Evolutionary conservation across 2,113 vertebrate species (phyloP).

Genomic region (Lethenteron reissneri): DNA sequence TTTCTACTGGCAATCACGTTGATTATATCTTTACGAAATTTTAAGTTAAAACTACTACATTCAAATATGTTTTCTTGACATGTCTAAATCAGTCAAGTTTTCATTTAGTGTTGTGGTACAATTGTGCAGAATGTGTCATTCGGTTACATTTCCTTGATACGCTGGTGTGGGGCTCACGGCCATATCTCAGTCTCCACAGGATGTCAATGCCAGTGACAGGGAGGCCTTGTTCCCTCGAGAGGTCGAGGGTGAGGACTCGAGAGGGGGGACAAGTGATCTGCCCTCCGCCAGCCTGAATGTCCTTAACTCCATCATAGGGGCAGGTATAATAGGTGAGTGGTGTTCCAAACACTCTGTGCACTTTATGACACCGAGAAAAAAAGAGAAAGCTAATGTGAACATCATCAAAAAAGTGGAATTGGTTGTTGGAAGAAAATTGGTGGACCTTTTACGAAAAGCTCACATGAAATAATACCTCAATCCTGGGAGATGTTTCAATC

Average conservation of each 20-base stretch:
- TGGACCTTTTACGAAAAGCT: not conserved
- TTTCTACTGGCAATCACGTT: too few relatives aligned
- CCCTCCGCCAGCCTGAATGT: slow-evolving; percentile 62
- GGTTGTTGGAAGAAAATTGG: not conserved
- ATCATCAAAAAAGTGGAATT: not conserved
- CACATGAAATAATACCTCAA: not conserved
- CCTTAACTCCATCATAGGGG: slow-evolving; percentile 79
- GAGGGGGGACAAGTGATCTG: slow-evolving; percentile 20
- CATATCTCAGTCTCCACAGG: not conserved
- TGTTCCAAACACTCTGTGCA: not conserved
- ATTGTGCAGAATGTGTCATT: too few relatives aligned
- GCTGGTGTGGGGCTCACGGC: too few relatives aligned
- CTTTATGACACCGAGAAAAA: not conserved
- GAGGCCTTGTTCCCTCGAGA: slow-evolving; percentile 23
- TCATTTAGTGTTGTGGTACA: too few relatives aligned
- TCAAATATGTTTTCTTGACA: too few relatives aligned
- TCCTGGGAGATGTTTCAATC: not conserved
- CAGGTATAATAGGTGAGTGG: slow-evolving; percentile 56
- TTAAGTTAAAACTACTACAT: too few relatives aligned
- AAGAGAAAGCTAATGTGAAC: too few relatives aligned
- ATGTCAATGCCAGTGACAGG: slow-evolving; percentile 26
- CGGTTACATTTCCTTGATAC: too few relatives aligned
- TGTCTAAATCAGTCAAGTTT: too few relatives aligned
- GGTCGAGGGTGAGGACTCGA: slow-evolving; percentile 14
- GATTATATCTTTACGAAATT: too few relatives aligned